Percentiles rank a stretch among this genome's conserved stretches.
Conservation (phyloP, 2,797 vertebrate species). For the Avahi laniger region DNA sequence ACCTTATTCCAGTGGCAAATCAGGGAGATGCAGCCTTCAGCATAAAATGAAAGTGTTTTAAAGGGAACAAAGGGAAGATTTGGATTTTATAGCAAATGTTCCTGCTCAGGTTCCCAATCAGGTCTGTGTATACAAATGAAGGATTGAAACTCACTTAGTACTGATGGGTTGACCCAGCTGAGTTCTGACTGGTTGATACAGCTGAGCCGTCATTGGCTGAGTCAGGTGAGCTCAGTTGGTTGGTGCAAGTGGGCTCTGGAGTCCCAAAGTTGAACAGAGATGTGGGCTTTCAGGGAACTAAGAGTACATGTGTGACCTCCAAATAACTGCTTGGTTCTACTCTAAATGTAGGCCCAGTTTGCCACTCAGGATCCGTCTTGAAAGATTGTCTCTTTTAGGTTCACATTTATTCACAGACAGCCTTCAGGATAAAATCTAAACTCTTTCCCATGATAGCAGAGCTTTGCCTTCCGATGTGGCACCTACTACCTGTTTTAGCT, state of each 20-base stretch:
- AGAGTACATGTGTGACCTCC: not conserved
- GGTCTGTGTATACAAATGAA: not conserved
- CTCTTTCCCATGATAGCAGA: not conserved
- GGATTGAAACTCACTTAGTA: not conserved
- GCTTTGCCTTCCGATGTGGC: not conserved
- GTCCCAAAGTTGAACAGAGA: not conserved
- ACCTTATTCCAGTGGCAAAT: no score
- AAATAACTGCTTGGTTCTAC: not conserved
- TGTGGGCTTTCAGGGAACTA: not conserved
- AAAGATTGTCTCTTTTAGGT: not conserved
- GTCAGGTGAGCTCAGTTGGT: not conserved
- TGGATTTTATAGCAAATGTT: not conserved
- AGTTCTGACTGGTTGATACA: not conserved
- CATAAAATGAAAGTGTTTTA: no score
- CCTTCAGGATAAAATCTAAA: slow-evolving; percentile 1
- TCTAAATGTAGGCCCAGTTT: not conserved
- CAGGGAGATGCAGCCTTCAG: no score
- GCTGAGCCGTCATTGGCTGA: not conserved
- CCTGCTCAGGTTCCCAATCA: not conserved
- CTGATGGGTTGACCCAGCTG: not conserved
- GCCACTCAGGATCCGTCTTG: not conserved
- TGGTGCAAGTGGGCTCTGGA: not conserved
- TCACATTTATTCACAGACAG: not conserved
- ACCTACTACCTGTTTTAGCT: not conserved
- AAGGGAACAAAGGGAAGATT: not conserved